A percentile compares a stretch with the other conserved stretches of the same genome.
These are phyloP conservation scores for Athene noctua DNA, from an alignment of 2,113 vertebrate genomes.

Conservation along the genomic window DNA sequence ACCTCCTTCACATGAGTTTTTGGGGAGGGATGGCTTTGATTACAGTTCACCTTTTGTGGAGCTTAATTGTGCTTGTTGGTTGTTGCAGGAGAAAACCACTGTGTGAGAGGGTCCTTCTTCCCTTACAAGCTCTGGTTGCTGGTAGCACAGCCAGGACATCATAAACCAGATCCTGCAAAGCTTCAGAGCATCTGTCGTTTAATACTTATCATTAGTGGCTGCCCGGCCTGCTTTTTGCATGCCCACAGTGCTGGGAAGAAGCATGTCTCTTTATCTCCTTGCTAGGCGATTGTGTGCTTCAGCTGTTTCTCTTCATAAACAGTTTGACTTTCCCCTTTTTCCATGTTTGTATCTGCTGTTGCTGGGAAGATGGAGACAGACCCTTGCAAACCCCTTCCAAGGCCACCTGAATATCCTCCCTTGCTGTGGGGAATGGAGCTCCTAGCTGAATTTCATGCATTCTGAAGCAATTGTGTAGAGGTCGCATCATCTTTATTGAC, in stretches of 20 bases:
- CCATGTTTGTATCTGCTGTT: not conserved
- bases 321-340: not conserved
- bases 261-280: not conserved
- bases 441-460: conserved; percentile 38
- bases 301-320: not conserved
- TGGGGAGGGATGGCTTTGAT: not conserved
- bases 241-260: not conserved
- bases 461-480: conserved; percentile 18
- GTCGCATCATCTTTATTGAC: not conserved
- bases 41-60: not conserved
- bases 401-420: not conserved
- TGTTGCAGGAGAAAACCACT: not conserved
- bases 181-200: not conserved
- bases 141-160: not conserved
- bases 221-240: not conserved
- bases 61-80: not conserved
- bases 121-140: not conserved
- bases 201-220: not conserved
- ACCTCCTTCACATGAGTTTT: not conserved
- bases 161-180: not conserved
- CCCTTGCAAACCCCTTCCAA: not conserved
- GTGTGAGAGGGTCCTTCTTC: not conserved
- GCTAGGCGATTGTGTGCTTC: not conserved
- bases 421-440: conserved; percentile 5
- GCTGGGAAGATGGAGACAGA: not conserved